Percentiles rank a stretch among this genome's conserved stretches.
Evolutionary conservation across 2,888 invertebrate genomes (phyloP).

Genomic region (Tachina grossa): DNA sequence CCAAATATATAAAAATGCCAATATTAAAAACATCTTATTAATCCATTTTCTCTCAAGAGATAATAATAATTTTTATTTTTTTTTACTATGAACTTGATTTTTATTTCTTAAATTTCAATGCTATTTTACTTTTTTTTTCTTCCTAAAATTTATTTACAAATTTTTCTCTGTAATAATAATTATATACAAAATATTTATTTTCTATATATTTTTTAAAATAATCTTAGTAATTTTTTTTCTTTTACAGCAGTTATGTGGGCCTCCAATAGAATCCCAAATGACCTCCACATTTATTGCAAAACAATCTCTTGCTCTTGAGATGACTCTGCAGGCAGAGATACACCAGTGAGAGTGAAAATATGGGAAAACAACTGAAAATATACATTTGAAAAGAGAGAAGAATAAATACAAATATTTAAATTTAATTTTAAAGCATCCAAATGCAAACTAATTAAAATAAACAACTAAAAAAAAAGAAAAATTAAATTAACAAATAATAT

Average conservation of each 20-base stretch:
- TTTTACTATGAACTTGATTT: slow-evolving; percentile 46
- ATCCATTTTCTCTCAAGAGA: slow-evolving; percentile 1
- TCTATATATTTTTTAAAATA: not conserved
- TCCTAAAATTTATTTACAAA: slow-evolving; percentile 44
- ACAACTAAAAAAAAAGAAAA: not conserved
- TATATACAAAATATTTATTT: slow-evolving; percentile 7
- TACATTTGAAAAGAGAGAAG: not conserved
- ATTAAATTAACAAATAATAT: too few relatives aligned
- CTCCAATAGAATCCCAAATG: slow-evolving; percentile 80
- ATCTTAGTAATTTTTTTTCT: not conserved
- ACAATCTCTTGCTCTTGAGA: slow-evolving; percentile 78
- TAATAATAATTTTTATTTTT: not conserved
- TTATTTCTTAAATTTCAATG: slow-evolving; percentile 18
- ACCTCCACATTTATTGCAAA: slow-evolving; percentile 81
- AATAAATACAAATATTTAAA: slow-evolving; percentile 22
- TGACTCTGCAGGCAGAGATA: slow-evolving; percentile 79
- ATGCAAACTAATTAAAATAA: not conserved
- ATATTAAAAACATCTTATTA: too few relatives aligned
- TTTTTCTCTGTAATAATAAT: slow-evolving; percentile 40
- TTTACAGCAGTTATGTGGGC: slow-evolving; percentile 36
- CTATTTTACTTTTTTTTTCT: slow-evolving; percentile 6
- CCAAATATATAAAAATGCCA: too few relatives aligned
- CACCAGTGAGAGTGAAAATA: slow-evolving; percentile 79
- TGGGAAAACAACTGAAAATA: slow-evolving; percentile 79
- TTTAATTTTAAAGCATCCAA: not conserved